These are phyloP conservation scores for Pocillopora grandis DNA, from an alignment of 92 coral and sea anemone species.

Conservation along the genomic window DNA sequence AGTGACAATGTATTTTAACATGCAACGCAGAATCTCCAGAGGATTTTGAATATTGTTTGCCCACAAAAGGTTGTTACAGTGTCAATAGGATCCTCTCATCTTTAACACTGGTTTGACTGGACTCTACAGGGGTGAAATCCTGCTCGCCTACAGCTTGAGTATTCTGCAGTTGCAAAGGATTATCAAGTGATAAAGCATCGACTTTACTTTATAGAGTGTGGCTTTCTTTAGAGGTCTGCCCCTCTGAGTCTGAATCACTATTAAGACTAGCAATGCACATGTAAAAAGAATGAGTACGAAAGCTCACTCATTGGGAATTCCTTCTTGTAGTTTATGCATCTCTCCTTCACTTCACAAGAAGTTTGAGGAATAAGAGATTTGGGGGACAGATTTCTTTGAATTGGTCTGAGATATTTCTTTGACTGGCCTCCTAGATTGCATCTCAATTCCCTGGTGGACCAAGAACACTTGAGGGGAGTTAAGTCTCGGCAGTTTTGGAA, in stretches of 20 bases:
- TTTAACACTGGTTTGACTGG: no score
- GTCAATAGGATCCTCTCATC: neutral
- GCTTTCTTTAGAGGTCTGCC: neutral
- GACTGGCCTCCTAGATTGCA: constrained; percentile 51
- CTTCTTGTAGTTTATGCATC: constrained; percentile 37
- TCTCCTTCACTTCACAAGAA: constrained; percentile 45
- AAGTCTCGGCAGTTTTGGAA: no score
- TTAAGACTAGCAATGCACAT: neutral
- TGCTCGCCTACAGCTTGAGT: neutral
- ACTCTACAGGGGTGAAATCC: neutral
- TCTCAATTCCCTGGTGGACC: constrained; percentile 37
- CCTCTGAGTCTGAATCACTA: constrained; percentile 31
- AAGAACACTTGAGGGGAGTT: no score
- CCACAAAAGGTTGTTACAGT: neutral
- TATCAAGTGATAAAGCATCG: neutral
- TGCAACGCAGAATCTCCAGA: constrained; percentile 43
- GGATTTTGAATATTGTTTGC: constrained; percentile 22
- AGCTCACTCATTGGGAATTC: constrained; percentile 47
- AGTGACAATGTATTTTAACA: constrained; percentile 29
- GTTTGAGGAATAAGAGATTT: constrained; percentile 30
- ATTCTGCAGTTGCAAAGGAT: constrained; percentile 5
- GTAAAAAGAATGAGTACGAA: constrained; percentile 41
- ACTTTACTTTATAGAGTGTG: neutral
- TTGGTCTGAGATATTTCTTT: constrained; percentile 44
- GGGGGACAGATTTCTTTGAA: constrained; percentile 53